Evolutionary conservation across 2,113 vertebrate genomes (phyloP).

Genomic region (Marmota monax): DNA sequence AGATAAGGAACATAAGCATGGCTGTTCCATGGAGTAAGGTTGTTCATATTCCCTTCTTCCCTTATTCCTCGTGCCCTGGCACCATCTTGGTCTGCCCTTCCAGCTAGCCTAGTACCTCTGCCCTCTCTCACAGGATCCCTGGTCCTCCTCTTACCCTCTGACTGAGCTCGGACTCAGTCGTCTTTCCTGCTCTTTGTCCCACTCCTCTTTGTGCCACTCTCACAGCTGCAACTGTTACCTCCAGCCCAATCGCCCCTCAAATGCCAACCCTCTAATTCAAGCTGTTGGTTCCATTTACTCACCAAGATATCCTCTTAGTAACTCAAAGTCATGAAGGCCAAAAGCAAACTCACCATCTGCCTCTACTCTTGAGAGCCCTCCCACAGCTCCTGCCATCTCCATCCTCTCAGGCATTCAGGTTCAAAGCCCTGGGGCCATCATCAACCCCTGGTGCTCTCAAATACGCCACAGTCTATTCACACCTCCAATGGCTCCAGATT

Average conservation of each 20-base stretch:
- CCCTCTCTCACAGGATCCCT: neutral
- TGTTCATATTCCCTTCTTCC: neutral
- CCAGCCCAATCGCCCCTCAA: neutral
- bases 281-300: neutral
- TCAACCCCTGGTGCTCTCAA: neutral
- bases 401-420: neutral
- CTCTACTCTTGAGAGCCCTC: neutral
- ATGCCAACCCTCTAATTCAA: neutral
- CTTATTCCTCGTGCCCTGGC: neutral
- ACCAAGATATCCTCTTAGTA: neutral
- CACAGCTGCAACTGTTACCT: accelerated
- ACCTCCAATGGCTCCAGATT: neutral
- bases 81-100: too few species aligned
- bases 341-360: neutral
- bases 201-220: neutral
- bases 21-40: too few species aligned
- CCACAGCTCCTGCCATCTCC: neutral
- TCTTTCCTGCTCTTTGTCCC: neutral
- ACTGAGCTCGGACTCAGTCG: neutral
- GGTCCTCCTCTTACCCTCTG: neutral
- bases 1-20: too few species aligned
- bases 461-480: neutral
- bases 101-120: neutral
- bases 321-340: neutral
- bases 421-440: neutral